These are phyloP conservation scores for Epistrophe grossulariae DNA, from an alignment of 2,888 invertebrate species.

Conservation along the genomic window DNA sequence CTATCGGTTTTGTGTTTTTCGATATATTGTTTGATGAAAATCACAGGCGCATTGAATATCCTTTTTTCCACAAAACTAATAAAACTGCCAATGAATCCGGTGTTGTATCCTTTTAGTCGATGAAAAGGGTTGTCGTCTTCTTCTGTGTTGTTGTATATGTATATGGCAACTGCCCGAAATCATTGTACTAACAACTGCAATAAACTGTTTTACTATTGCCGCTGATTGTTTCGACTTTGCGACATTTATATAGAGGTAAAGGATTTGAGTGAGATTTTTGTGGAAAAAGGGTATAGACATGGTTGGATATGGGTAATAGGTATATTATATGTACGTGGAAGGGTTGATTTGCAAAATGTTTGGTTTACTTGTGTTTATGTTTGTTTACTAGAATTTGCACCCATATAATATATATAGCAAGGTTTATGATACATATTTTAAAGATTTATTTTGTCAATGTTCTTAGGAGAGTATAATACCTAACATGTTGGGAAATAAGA, in stretches of 20 bases:
- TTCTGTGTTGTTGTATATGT: background rate
- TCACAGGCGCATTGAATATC: slow-evolving; percentile 43
- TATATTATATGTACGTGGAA: background rate
- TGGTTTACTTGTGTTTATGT: slow-evolving; percentile 59
- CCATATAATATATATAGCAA: background rate
- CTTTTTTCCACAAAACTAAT: slow-evolving; percentile 72
- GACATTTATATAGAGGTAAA: slow-evolving; percentile 40
- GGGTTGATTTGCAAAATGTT: slow-evolving; percentile 39
- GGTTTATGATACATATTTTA: slow-evolving; percentile 32
- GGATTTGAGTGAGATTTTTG: slow-evolving; percentile 15
- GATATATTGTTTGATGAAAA: slow-evolving; percentile 36
- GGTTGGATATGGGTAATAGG: background rate
- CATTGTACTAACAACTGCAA: slow-evolving; percentile 74
- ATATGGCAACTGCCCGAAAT: slow-evolving; percentile 60
- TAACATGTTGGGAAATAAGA: background rate
- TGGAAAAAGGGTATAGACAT: slow-evolving; percentile 44
- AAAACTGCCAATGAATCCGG: slow-evolving; percentile 57
- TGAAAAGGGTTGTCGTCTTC: slow-evolving; percentile 61
- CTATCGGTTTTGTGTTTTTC: slow-evolving; percentile 51
- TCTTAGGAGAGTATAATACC: background rate
- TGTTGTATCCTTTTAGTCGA: slow-evolving; percentile 38
- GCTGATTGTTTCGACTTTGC: slow-evolving; percentile 67
- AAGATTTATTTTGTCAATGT: slow-evolving; percentile 1
- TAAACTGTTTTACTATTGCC: slow-evolving; percentile 73
- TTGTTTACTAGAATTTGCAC: slow-evolving; percentile 58